Base-by-base conservation (phyloP, 2,888 invertebrate species). In the Limnephilus lunatus region DNA sequence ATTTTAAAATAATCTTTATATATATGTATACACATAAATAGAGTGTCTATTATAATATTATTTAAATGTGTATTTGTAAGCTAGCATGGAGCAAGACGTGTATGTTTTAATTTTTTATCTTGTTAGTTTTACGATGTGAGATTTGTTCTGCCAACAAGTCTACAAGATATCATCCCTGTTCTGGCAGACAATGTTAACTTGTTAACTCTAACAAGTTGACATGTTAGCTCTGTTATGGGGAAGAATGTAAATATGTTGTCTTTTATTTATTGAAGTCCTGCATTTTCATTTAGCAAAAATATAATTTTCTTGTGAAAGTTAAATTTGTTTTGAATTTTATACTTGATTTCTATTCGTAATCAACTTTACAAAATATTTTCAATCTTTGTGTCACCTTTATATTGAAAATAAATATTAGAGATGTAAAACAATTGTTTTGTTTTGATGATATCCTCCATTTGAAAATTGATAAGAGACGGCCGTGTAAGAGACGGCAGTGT, bases 391-490 rank as follows among this genome's bases (percentile, higher is more conserved):
- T 89, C 88, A 89, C 68, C 88, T 89, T 89, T 89, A 89, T 89
- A 89, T 89, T 89, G 88, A 89, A 89, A 89, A 89, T 89, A 89
- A 89, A 89, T 80, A 80, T 89, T 89, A 89, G 88, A 89, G 88
- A 89, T 81, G n/a, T 81, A 89, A 89, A 89, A 88, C 11, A 89
- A n/a, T 39, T 44, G 14, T 12, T 12, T 30, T 48, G 35, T 44
- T 86, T 85, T 48, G 11, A 86, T 86, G 35, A 32, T 35, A 35
- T 25, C 68, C 68, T 68, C 9, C 25, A 68, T 68, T 68, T 68
- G 68, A 68, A 68, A 68, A 68, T 25, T 35, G 35, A 35, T 35
- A 35, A 35, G 35, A 35, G 35, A 35, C 3, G 35, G 35, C 35
- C 32, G 1, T 32, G 32, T 35, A 35, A 35, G 35, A 35, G 35